Base-by-base conservation (phyloP, 2,797 vertebrate genomes). In the Neoniphon sammara region DNA sequence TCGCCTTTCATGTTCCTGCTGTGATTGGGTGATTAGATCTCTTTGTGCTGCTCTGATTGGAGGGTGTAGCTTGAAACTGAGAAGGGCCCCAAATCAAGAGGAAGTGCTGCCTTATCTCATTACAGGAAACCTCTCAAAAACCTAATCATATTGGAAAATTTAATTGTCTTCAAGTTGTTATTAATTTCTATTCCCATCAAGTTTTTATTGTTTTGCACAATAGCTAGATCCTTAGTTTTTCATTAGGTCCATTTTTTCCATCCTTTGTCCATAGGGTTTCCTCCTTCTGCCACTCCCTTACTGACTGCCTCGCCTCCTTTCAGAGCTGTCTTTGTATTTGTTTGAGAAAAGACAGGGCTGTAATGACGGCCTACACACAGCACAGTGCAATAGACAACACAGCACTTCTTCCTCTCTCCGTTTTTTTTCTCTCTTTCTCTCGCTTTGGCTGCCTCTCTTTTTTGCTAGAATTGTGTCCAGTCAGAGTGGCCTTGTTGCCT, bases 291-390 rank as follows among this genome's bases (percentile, higher is more conserved):
- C 77, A 67, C 78, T 52, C 75, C 74, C 57, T 75, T 25, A 15
- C 15, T 62, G 75, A 44, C 47, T 44, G 71, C 42, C 70, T 75
- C 59, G 63, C 25, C 12, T 78, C 68, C 73, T 70, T 55, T 94
- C 90, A 89, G 85, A 89, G 80, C 73, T 56, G 72, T 53, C 75
- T 84, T 90, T 91, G 88, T 92, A 11, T 36, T 63, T 61, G 46
- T 82, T 86, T 77, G 63, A 83, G 79, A n/a, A 88, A 87, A 85
- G 86, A 81, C 75, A 21, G 15, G 62, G 73, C 80, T 86, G 84
- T 84, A 62, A 78, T 25, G 56, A 52, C 17, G 23, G 78, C 84
- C 85, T 69, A 87, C 89, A 75, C 80, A 21, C 66, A 56, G 62
- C 6, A 39, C 71, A 63, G 27, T 64, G 73, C 44, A 31, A 39